Conservation (phyloP, 2,113 vertebrate genomes). For the Odocoileus hemionus region DNA sequence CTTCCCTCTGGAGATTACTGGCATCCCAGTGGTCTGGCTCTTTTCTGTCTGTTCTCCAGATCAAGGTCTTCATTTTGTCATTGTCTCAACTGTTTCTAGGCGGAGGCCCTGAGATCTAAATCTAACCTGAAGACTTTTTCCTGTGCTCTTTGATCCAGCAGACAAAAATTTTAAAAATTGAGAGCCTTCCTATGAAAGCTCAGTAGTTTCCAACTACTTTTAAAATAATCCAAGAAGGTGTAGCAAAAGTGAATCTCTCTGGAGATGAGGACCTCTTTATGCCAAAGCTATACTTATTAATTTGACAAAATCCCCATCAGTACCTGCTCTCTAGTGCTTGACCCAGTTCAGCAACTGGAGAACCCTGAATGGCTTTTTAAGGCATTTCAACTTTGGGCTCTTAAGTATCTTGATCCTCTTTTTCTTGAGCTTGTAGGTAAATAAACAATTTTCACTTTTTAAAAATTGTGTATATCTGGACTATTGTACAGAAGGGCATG, state of each 20-base stretch:
- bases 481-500: neutral
- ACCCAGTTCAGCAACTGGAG: neutral
- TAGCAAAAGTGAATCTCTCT: neutral
- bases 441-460: neutral
- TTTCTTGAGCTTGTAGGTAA: neutral
- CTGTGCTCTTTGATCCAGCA: neutral
- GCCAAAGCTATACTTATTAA: neutral
- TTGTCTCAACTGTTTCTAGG: neutral
- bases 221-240: neutral
- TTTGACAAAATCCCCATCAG: neutral
- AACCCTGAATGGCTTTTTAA: neutral
- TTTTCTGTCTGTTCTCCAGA: neutral
- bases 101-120: neutral
- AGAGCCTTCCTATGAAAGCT: neutral
- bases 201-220: neutral
- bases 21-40: neutral
- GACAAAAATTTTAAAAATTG: neutral
- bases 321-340: neutral
- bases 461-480: neutral
- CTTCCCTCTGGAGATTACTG: neutral
- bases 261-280: neutral
- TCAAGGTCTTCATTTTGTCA: neutral
- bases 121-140: neutral
- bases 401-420: neutral
- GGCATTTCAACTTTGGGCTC: neutral